Evolutionary conservation across 1,140 invertebrate species (phyloP), one percentile per base, ranked within the genome.

Genomic region (Drosophila miranda): DNA sequence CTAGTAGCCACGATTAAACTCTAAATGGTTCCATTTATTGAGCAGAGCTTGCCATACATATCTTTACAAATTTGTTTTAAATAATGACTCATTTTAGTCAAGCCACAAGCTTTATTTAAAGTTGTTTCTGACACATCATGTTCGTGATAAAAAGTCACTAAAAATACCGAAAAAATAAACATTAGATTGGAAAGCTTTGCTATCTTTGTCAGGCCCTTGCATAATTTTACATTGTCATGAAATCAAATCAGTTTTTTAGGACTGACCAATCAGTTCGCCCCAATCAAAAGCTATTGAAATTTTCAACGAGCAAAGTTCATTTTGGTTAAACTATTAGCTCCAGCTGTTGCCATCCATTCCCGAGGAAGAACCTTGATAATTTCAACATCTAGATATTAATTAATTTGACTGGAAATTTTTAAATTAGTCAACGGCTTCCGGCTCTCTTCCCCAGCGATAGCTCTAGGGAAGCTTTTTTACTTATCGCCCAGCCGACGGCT

Each of bases 371-470:
- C 66, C 62, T 69, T 61, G 58, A 55, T 41, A 26, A 54, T 13
- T 54, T 68, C 28, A 54, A 48, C 46, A 43, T 54, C 41, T 55
- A 55, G 81, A 86, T 86, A 84, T 69, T 80, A 84, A 84, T 84
- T 84, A 84, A 86, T 73, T 79, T n/a, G 44, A 80, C 43, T 80
- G 46, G 6, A 63, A 59, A 68, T 53, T 53, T 61, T 66, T 52
- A 60, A 48, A 42, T 63, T 59, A 38, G 19, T 9, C 45, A 13
- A 48, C n/a, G 42, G 28, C 53, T 26, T 26, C n/a, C 53, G 38
- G 14, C 21, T 16, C 23, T 16, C 11, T 11, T 13, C 34, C 34
- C 11, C 34, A 38, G 11, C 11, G 34, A 38, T 38, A 38, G 34
- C 11, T 38, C 11, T 0, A 38, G 13, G 9, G 44, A 55, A 73